phyloP scores from a whole-genome alignment of 2,113 vertebrate species.

The Dicrurus megarhynchus region DNA sequence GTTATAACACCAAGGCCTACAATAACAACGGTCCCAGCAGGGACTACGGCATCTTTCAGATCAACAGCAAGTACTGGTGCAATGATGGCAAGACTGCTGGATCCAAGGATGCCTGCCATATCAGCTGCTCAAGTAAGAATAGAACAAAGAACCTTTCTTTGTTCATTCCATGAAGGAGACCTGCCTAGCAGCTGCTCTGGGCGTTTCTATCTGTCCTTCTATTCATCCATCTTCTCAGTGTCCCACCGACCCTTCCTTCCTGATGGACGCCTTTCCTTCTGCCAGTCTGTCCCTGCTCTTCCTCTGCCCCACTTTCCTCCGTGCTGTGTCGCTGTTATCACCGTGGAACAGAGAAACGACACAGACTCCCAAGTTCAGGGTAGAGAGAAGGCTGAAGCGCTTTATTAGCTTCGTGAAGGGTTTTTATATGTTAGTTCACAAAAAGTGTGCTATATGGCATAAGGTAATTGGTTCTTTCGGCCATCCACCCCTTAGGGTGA shows the following conservation, averaged over 20 bases:
- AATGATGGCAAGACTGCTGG: not conserved
- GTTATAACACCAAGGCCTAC: not conserved
- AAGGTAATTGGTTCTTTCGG: too few relatives aligned
- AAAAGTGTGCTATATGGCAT: too few relatives aligned
- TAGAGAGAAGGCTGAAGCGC: too few relatives aligned
- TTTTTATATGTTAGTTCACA: too few relatives aligned
- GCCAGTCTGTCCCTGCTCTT: not conserved
- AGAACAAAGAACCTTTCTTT: not conserved
- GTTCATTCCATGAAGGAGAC: not conserved
- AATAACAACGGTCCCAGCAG: not conserved
- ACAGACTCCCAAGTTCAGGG: too few relatives aligned
- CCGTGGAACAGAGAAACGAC: too few relatives aligned
- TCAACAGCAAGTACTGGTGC: constrained; percentile 27
- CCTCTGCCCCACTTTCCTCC: not conserved
- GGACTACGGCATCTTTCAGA: constrained; percentile 8
- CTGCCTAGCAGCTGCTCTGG: not conserved
- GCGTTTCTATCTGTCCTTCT: not conserved
- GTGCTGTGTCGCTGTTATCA: too few relatives aligned
- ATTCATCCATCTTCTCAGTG: not conserved
- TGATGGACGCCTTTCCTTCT: not conserved
- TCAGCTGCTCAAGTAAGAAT: not conserved
- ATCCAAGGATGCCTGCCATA: not conserved
- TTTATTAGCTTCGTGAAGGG: too few relatives aligned
- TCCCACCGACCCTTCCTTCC: not conserved
- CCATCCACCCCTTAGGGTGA: too few relatives aligned